phyloP scores from a whole-genome alignment of 2,113 vertebrate genomes.

The Cervus canadensis region DNA sequence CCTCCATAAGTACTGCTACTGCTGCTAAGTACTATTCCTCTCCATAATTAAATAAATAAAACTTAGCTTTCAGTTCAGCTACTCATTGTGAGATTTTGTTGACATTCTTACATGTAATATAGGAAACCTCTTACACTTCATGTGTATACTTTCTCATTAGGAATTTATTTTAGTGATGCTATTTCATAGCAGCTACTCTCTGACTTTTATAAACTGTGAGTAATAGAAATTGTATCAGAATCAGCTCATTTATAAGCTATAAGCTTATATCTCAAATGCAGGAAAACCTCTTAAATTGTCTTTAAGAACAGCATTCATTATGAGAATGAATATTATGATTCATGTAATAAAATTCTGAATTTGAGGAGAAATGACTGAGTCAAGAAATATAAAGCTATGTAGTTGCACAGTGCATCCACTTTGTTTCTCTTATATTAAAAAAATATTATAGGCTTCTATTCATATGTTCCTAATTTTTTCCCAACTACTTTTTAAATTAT shows the following conservation, averaged over 20 bases:
- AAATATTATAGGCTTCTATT: background rate
- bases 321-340: background rate
- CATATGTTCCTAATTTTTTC: background rate
- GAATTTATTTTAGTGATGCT: constrained; percentile 49
- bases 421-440: background rate
- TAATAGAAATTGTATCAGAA: constrained; percentile 47
- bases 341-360: background rate
- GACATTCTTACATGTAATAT: background rate
- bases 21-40: too few species aligned
- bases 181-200: constrained; percentile 30
- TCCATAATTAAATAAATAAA: background rate
- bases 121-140: background rate
- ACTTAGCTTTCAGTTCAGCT: background rate
- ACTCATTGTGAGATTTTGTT: constrained; percentile 1
- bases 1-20: background rate
- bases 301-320: background rate
- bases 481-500: background rate
- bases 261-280: background rate
- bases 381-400: background rate
- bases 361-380: background rate
- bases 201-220: constrained; percentile 53
- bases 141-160: background rate
- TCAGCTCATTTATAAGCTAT: constrained; percentile 19
- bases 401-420: background rate
- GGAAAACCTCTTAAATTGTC: background rate